Conservation (phyloP, 2,113 vertebrate genomes). For the Crotalus helleri region DNA sequence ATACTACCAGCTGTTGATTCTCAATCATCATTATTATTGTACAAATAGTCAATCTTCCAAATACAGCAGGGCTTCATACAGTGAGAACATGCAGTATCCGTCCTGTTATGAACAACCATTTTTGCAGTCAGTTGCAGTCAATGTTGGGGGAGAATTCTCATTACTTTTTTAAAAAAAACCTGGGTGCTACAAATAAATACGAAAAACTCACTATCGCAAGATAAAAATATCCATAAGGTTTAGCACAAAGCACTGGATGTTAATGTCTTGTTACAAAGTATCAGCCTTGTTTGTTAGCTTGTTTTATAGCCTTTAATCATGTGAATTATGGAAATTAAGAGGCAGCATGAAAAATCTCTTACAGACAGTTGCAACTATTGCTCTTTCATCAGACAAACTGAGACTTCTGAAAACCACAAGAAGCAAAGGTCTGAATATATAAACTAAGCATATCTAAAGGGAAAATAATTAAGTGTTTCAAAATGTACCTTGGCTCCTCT, state of each 20-base stretch:
- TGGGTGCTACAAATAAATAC: not conserved
- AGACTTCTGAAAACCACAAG: constrained; percentile 43
- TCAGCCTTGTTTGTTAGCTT: constrained; percentile 41
- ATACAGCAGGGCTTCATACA: not conserved
- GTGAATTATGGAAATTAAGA: constrained; percentile 53
- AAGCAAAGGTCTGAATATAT: constrained; percentile 45
- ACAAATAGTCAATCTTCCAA: not conserved
- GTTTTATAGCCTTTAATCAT: constrained; percentile 58
- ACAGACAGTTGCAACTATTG: constrained; percentile 50
- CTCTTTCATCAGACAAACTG: constrained; percentile 57
- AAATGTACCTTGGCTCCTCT: constrained; percentile 29
- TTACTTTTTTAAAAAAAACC: not conserved
- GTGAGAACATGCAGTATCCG: not conserved
- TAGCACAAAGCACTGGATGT: constrained; percentile 39
- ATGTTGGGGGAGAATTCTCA: not conserved
- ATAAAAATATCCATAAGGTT: constrained; percentile 22
- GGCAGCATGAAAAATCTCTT: constrained; percentile 49
- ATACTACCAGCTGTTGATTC: too few species aligned
- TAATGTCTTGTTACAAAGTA: constrained; percentile 42
- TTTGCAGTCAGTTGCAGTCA: not conserved
- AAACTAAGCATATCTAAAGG: constrained; percentile 37
- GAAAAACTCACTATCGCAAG: constrained; percentile 25
- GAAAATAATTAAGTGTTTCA: constrained; percentile 22
- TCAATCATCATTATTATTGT: not conserved
- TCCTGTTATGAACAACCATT: not conserved